Conservation (phyloP, 2,113 vertebrate species). For the Gasterosteus aculeatus region DNA sequence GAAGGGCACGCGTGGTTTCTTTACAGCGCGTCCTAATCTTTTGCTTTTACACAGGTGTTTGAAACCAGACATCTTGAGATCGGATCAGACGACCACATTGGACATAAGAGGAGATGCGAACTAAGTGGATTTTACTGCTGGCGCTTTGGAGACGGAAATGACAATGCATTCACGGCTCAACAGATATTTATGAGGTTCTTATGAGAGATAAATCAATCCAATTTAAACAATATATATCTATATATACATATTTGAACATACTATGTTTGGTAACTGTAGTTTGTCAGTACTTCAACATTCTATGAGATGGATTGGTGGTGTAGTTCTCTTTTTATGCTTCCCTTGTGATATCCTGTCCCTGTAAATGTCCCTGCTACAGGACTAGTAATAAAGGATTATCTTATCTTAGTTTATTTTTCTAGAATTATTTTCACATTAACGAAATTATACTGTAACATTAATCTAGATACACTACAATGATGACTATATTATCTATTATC, state of each 20-base stretch:
- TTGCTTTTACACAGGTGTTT: constrained; percentile 59
- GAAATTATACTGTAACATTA: constrained; percentile 26
- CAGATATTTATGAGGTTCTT: constrained; percentile 55
- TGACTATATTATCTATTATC: constrained; percentile 25
- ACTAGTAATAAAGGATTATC: no score
- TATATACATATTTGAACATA: constrained; percentile 27
- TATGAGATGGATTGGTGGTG: constrained; percentile 8
- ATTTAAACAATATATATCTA: constrained; percentile 10
- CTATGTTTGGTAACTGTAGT: constrained; percentile 34
- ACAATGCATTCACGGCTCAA: constrained; percentile 34
- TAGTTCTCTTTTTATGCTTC: constrained; percentile 30
- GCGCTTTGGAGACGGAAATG: constrained; percentile 29
- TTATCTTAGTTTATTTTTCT: neutral
- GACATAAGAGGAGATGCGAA: constrained; percentile 21
- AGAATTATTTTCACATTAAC: constrained; percentile 31
- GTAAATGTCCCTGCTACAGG: no score
- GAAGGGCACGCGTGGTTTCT: neutral
- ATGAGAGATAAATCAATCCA: constrained; percentile 43
- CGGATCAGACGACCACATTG: constrained; percentile 27
- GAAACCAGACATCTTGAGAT: constrained; percentile 26
- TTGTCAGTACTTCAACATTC: constrained; percentile 37
- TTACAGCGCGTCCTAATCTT: constrained; percentile 13
- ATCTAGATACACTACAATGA: constrained; percentile 14
- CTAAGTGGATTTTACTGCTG: constrained; percentile 40
- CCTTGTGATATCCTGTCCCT: constrained; percentile 22